Conservation (phyloP, 92 coral and sea anemone genomes). For the Heliopora coerulea region DNA sequence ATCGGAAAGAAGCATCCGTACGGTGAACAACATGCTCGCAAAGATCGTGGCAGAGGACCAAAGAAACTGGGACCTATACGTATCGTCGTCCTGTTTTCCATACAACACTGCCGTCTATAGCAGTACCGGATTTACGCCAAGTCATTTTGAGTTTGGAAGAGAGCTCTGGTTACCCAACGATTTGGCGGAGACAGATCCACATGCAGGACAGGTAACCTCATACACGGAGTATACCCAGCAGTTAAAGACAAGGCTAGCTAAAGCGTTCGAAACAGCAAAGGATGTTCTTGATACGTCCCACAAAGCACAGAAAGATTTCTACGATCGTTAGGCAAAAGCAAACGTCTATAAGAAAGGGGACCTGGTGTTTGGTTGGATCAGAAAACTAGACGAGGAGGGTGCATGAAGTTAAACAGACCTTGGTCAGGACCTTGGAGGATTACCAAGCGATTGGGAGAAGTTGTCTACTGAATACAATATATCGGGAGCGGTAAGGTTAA, state of each 20-base stretch:
- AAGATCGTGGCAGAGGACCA: conserved; percentile 45
- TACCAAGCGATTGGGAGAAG: conserved; percentile 27
- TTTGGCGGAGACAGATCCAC: conserved; percentile 5
- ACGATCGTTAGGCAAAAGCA: conserved; percentile 33
- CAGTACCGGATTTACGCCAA: conserved; percentile 39
- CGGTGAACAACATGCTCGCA: conserved; percentile 38
- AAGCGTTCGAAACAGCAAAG: conserved; percentile 31
- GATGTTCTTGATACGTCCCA: conserved; percentile 34
- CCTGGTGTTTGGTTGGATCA: conserved; percentile 44
- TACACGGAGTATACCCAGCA: conserved; percentile 27
- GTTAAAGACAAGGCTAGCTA: conserved; percentile 19
- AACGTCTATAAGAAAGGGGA: conserved; percentile 30
- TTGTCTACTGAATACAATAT: conserved; percentile 53
- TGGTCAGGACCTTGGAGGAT: conserved; percentile 54
- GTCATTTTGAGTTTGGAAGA: conserved; percentile 32
- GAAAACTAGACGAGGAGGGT: conserved; percentile 42
- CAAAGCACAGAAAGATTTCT: conserved; percentile 36
- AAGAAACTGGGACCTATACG: conserved; percentile 32
- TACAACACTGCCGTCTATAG: conserved; percentile 44
- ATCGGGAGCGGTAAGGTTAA: conserved; percentile 7
- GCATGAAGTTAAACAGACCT: conserved; percentile 51
- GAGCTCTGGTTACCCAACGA: conserved; percentile 46
- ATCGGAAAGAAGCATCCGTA: conserved; percentile 37
- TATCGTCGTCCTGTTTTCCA: conserved; percentile 28
- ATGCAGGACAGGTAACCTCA: too few species aligned